Base-by-base conservation (phyloP, 2,113 vertebrate genomes). In the Sylvietta virens region DNA sequence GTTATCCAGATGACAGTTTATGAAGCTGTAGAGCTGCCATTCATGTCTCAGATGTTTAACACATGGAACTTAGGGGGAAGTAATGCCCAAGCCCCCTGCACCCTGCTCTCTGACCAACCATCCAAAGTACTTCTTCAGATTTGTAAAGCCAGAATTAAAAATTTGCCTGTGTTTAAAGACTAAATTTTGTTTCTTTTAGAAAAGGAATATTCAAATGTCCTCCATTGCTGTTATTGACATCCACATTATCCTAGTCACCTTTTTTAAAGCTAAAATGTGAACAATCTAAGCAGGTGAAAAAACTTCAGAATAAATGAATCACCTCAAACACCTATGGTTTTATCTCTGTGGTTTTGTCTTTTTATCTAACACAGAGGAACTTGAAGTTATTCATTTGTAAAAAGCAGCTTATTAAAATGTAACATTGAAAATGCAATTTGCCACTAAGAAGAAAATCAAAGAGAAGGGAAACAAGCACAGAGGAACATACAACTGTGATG, bases 161-260 rank as follows among this genome's bases (percentile, higher is more conserved):
- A 13, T 13, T 19, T 71, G 0, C 13, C 5, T 21, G 2, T 66
- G 31, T 23, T 20, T 58, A 37, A 0, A 8, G 14, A 14, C 10
- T 62, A n/a, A 22, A 40, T 61, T 48, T 61, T 66, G 6, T 9
- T 81, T 93, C 28, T 84, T 90, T 78, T 45, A 70, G 26, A n/a
- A 82, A 88, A 80, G 4, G 6, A 82, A 37, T 7, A 26, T 66
- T 66, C 11, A 56, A 65, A 48, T 44, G 19, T 2, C 84, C 60
- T 69, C 72, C 9, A 44, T 4, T 24, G 21, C 27, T 90, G 19
- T 35, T 88, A 62, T 20, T 89, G 64, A 80, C 48, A 89, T 72
- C 15, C 30, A 18, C 44, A 48, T 86, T 79, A 35, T 20, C 33
- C 23, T 42, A 51, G 3, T 78, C 24, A 74, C 10, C 16, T 39